These are phyloP conservation scores for Hypomecis punctinalis DNA, from an alignment of 2,888 invertebrate genomes.

Conservation along the genomic window DNA sequence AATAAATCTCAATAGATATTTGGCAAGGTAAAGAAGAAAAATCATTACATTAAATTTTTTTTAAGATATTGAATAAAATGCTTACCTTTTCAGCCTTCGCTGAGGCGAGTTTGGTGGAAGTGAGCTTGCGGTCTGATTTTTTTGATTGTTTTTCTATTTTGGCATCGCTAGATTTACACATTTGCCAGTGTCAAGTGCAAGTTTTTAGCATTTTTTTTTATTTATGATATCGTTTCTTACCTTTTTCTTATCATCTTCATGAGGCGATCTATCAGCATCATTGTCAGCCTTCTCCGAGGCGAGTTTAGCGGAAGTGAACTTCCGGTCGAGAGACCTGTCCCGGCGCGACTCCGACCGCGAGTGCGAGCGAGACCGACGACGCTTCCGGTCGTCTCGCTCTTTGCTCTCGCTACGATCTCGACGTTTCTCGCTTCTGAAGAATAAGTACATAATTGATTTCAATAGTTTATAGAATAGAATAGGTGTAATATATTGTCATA, in stretches of 20 bases:
- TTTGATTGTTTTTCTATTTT: too few relatives aligned
- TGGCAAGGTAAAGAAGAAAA: too few relatives aligned
- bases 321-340: slow-evolving; percentile 52
- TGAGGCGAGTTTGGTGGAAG: too few relatives aligned
- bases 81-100: too few relatives aligned
- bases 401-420: slow-evolving; percentile 43
- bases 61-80: too few relatives aligned
- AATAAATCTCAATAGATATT: too few relatives aligned
- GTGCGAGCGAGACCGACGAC: slow-evolving; percentile 52
- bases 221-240: slow-evolving; percentile 41
- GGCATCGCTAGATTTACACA: too few relatives aligned
- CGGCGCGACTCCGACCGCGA: slow-evolving; percentile 62
- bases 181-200: too few relatives aligned
- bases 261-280: slow-evolving; percentile 10
- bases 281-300: slow-evolving; percentile 33
- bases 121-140: too few relatives aligned
- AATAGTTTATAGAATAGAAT: too few relatives aligned
- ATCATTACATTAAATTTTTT: too few relatives aligned
- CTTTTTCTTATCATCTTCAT: slow-evolving; percentile 66
- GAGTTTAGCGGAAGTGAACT: slow-evolving; percentile 48
- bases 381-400: slow-evolving; percentile 50
- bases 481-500: too few relatives aligned
- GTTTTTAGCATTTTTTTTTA: background rate
- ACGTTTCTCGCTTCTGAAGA: slow-evolving; percentile 38
- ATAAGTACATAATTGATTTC: background rate